phyloP scores from a whole-genome alignment of 2,113 vertebrate species.

The Psephotus haematonotus region DNA sequence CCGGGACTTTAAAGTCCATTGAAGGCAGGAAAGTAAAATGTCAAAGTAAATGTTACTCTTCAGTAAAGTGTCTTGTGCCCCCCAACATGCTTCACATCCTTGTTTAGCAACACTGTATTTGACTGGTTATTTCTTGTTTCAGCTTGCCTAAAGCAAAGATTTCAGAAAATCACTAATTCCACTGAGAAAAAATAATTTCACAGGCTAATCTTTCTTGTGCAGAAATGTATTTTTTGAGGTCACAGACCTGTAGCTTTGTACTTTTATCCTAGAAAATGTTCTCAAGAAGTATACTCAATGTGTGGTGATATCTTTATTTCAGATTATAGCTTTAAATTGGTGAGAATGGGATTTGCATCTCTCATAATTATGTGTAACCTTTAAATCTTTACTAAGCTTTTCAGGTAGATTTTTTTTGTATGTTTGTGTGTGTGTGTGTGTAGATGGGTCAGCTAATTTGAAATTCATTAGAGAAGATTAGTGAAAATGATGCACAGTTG shows the following conservation, averaged over 20 bases:
- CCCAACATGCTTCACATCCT: not conserved
- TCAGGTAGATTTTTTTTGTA: not conserved
- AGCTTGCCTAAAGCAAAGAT: not conserved
- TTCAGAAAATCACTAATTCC: not conserved
- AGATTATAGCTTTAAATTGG: not conserved
- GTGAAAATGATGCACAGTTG: not conserved
- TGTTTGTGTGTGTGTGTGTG: not conserved
- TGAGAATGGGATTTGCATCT: not conserved
- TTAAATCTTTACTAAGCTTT: not conserved
- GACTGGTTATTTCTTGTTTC: not conserved
- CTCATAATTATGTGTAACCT: not conserved
- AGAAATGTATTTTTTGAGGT: not conserved
- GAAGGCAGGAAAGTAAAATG: not conserved
- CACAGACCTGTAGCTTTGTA: constrained; percentile 35
- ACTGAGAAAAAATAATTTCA: not conserved
- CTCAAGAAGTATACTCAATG: not conserved
- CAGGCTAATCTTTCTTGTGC: not conserved
- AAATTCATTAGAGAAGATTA: not conserved
- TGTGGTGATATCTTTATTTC: not conserved
- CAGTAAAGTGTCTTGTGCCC: not conserved
- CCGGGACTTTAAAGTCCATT: not conserved
- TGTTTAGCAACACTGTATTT: not conserved
- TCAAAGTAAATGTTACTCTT: not conserved
- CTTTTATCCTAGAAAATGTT: not conserved
- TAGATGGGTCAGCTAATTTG: not conserved